Evolutionary conservation across 2,113 vertebrate species (phyloP), one percentile per base, ranked within the genome.

Genomic region (Caretta caretta): DNA sequence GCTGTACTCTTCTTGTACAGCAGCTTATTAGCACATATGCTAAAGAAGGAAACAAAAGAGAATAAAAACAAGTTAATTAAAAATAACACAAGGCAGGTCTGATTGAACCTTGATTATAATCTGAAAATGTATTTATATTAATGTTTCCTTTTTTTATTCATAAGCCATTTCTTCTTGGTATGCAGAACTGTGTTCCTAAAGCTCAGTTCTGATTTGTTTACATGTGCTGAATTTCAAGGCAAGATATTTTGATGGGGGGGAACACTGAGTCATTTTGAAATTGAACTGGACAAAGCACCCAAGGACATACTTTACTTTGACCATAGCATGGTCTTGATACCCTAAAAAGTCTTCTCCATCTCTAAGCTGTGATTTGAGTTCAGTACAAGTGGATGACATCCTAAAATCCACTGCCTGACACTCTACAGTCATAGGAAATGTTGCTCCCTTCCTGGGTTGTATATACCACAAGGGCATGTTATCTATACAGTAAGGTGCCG

Each of bases 31-130:
- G 2, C 38, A 50, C 27, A 6, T 24, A 13, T 51, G 76, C 89
- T 96, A 86, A 96, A 94, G 80, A 90, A 27, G 17, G 38, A 91
- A 80, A 93, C 10, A 79, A 92, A 95, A 92, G 53, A 59, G 85
- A 80, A 19, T n/a, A 14, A 87, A 90, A 96, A 1, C 29, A 51
- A 80, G 83, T 94, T 65, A 35, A 90, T 46, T 90, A 84, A 89
- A 88, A 90, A 90, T 50, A 95, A 88, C 27, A 31, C 76, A 84
- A 90, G 88, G 59, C 38, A 80, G 50, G 78, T 69, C 87, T 94
- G 76, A 86, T 88, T 87, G 92, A 95, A 17, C 83, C 48, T 86
- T 94, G 85, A 92, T 90, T 91, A 56, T 82, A n/a, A 51, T 90
- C 25, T 93, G n/a, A 9, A 20, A 94, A 88, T 20, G 19, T 31